Evolutionary conservation across 2,888 invertebrate species (phyloP).

Genomic region (Lithophane socia): DNA sequence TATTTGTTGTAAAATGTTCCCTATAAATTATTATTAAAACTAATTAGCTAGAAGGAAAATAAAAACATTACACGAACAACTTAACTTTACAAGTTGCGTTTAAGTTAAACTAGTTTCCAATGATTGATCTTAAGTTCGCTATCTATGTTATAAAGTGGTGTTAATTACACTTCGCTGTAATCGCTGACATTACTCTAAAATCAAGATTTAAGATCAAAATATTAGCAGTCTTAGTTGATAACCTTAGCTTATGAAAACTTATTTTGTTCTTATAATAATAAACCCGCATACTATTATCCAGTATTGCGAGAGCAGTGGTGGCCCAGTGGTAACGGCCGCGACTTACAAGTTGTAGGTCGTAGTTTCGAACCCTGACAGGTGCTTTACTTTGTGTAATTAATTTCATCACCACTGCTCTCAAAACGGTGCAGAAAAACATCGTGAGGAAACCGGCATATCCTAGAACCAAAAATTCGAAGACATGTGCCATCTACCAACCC

Average conservation of each 20-base stretch:
- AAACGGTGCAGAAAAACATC: no score
- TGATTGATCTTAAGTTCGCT: constrained; percentile 41
- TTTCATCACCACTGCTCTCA: no score
- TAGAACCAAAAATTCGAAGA: no score
- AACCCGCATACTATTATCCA: no score
- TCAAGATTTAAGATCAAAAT: constrained; percentile 23
- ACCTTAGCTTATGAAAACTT: not conserved
- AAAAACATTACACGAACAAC: not conserved
- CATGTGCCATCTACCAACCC: no score
- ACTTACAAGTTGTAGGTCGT: no score
- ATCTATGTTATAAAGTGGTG: constrained; percentile 25
- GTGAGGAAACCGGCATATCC: no score
- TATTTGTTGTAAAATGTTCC: not conserved
- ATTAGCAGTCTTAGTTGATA: constrained; percentile 1
- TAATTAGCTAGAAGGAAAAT: not conserved
- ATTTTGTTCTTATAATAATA: no score
- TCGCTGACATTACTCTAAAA: constrained; percentile 23
- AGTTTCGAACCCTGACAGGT: no score
- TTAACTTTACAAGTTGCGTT: constrained; percentile 28
- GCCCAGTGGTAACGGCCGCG: no score
- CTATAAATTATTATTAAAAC: not conserved
- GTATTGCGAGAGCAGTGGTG: no score
- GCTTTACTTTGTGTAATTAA: no score
- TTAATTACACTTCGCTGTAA: constrained; percentile 32
- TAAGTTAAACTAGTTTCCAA: constrained; percentile 45